Evolutionary conservation across 92 coral and sea anemone genomes (phyloP), one percentile per base, ranked within the genome.

Genomic region (Galaxea fascicularis): DNA sequence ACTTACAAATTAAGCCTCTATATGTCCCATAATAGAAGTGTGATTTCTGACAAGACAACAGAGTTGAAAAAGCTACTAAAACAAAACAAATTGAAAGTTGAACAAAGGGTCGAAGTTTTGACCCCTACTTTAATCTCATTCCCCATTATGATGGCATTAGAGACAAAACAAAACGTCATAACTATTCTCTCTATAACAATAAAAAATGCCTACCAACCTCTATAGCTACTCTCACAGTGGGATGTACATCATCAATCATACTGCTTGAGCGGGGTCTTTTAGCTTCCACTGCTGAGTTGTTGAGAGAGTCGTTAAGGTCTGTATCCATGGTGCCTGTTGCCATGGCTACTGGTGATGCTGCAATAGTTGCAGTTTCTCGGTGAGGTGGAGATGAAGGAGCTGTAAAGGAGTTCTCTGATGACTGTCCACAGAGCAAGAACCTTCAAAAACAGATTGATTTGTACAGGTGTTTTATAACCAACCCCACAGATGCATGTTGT

Each of bases 181-280:
- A 2, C 41, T 35, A 49, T 10, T 11, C 0, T 29, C 35, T 0
- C 4, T 2, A 27, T 4, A 18, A 31, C 7, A 30, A n/a, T 10
- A 35, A 35, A 35, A 35, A 6, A 6, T 35, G 41, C 41, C n/a
- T 11, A 22, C 53, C 3, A 65, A 89, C 98, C 95, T 94, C 98
- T 70, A 94, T 94, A 28, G 98, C 98, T 13, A 93, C 95, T 45
- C 98, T 89, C 7, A 94, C 93, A 27, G 95, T 82, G 29, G 98
- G 95, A 24, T 93, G 98, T 3, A 94, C 95, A 85, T 94, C 98
- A 64, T 94, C 98, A 29, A 94, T 94, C 93, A 94, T 85, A 57
- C 98, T 94, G 84, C 98, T 94, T 30, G 98, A 94, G 69, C 98
- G 86, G 1, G 98, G 91, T 74, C 98, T 76, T 83, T 94, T 94